Base-by-base conservation (phyloP, 2,113 vertebrate genomes). In the Pygoscelis adeliae region DNA sequence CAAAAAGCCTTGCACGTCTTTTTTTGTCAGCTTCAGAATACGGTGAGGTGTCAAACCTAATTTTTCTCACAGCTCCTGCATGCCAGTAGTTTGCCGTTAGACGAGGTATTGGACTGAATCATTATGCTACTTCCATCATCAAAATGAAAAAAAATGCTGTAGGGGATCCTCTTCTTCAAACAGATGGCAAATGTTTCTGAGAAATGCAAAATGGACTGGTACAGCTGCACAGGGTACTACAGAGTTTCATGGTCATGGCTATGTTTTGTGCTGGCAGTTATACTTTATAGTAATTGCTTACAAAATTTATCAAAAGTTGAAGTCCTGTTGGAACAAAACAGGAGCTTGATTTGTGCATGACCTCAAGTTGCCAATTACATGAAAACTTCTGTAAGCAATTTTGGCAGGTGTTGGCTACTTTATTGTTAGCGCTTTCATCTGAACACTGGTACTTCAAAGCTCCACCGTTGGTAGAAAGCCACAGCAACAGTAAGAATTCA, bases 401-500 rank as follows among this genome's bases (percentile, higher is more conserved):
- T 26, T 76, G 40, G 23, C 42, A 76, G 26, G 5, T n/a, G 7
- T 32, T 66, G 22, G 27, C 18, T 53, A 3, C 34, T 27, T 70
- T 36, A 25, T 22, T 40, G 8, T 8, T 2, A 5, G 27, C 1
- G 2, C 9, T 77, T 83, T 73, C 34, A 20, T 50, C 11, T 0
- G 0, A 50, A 30, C 34, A n/a, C 4, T 12, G 3, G 1, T 25
- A 47, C 32, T 44, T 82, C 29, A 27, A 23, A 85, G 11, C 7
- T 23, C 4, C 38, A 30, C 42, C 15, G 18, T 26, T 62, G 11
- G 8, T 38, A 32, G 30, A 74, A 40, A 53, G 15, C 20, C 81
- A 53, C 50, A 84, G 16, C 14, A 53, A 56, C 5, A 42, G 17
- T 13, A 72, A 79, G 29, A 85, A 53, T 58, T 40, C 0, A 6